These are phyloP conservation scores for Lacerta bilineata DNA, from an alignment of 2,797 vertebrate genomes.

Conservation along the genomic window DNA sequence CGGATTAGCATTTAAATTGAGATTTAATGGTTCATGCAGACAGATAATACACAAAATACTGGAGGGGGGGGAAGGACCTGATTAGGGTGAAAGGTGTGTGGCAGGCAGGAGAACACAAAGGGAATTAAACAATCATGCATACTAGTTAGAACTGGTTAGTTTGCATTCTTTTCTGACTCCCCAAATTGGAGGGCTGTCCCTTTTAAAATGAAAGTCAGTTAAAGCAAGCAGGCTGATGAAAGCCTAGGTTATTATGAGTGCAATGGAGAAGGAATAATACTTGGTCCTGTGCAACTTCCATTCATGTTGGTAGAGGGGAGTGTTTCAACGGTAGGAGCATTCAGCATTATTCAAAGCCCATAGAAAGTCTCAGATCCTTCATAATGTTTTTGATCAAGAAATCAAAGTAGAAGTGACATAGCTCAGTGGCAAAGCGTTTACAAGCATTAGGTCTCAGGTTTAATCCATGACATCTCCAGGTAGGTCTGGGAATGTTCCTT, in stretches of 20 bases:
- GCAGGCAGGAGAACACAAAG: neutral
- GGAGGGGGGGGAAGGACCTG: neutral
- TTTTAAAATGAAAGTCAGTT: neutral
- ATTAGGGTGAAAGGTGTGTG: neutral
- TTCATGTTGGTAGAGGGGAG: neutral
- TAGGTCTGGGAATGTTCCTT: too few species aligned
- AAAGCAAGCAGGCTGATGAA: neutral
- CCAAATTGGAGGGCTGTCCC: neutral
- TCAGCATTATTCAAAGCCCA: neutral
- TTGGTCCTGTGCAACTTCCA: neutral
- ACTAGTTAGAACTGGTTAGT: neutral
- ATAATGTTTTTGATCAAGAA: neutral
- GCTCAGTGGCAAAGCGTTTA: too few species aligned
- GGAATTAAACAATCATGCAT: neutral
- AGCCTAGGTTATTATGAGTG: neutral
- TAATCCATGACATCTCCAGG: too few species aligned
- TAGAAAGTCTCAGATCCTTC: neutral
- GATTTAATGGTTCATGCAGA: too few species aligned
- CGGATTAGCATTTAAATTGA: neutral
- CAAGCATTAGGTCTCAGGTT: too few species aligned
- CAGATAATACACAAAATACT: neutral
- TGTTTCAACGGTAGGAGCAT: neutral
- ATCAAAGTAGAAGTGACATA: too few species aligned
- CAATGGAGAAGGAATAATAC: neutral
- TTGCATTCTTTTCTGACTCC: neutral